Base-by-base conservation (phyloP, 92 coral and sea anemone genomes). In the Anthopleura xanthogrammica region DNA sequence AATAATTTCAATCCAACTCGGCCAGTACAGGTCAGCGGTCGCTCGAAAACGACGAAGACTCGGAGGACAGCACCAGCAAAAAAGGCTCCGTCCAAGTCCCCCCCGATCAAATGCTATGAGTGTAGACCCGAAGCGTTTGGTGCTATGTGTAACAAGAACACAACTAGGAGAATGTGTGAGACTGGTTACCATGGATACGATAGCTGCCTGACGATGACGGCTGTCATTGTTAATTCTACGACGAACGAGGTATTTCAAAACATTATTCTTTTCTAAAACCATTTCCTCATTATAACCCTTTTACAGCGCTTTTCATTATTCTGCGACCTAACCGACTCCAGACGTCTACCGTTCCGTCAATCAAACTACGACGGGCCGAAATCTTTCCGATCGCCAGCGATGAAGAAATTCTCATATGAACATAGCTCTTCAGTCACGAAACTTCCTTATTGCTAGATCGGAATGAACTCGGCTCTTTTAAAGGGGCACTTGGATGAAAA, bases 161-260 rank as follows among this genome's bases (percentile, higher is more conserved):
- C 29, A 12, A 77, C 76, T 5, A 55, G 16, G 60, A 40, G 76
- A 7, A 52, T 46, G 14, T 84, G 87, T 54, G 76, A 48, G 76
- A 76, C 77, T 22, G 82, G 87, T 42, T 7, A 80, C 16, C 0
- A 60, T 41, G 87, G 68, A 23, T 76, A 76, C 52, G 87, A 84
- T 66, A 79, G 87, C 14, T 84, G 87, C 77, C 46, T 84, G 24
- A 84, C 81, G 0, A 77, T 83, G 86, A 75, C 86, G 16, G 86
- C 64, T 3, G 41, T 76, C 11, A 83, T 83, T 1, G 73, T 60
- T 12, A 83, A 83, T n/a, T n/a, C 81, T 20, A 75, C 86, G 41
- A 83, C 56, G 0, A 80, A 72, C 16, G 39, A 75, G 86, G 86
- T 83, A 23, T 70, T 58, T 58, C 1, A 57, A 14, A 14, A 2